Percentiles rank a stretch among this genome's conserved stretches.
phyloP scores from a whole-genome alignment of 2,797 vertebrate species.

The Knipowitschia caucasica region DNA sequence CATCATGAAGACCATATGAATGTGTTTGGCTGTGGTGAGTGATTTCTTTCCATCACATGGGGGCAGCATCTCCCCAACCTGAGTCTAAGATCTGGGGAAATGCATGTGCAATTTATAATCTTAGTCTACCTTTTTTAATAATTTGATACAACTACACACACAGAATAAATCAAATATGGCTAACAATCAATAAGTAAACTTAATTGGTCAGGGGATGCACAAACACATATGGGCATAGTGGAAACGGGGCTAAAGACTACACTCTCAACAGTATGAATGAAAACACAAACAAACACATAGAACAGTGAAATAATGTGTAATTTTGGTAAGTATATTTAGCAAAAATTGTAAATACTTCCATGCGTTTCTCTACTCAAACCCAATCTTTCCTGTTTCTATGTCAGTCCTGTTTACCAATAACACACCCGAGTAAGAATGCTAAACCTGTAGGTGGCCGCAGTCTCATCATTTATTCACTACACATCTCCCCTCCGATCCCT shows the following conservation, averaged over 20 bases:
- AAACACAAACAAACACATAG: too few species aligned
- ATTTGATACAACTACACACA: neutral
- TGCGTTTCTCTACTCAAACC: too few species aligned
- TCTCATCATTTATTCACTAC: conserved; percentile 50
- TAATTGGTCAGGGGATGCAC: neutral
- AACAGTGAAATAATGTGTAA: too few species aligned
- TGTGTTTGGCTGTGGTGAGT: neutral
- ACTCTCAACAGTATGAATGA: too few species aligned
- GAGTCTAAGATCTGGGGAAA: conserved; percentile 21
- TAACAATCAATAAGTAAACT: neutral
- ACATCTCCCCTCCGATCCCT: neutral
- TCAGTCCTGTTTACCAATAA: neutral
- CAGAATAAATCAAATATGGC: conserved; percentile 8
- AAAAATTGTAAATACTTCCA: too few species aligned
- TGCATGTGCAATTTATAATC: conserved; percentile 3
- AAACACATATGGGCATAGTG: too few species aligned
- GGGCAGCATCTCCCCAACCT: conserved; percentile 47
- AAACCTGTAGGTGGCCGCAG: conserved; percentile 26
- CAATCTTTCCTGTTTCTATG: neutral
- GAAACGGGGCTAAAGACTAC: too few species aligned
- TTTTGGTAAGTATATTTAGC: too few species aligned
- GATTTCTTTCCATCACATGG: conserved; percentile 28
- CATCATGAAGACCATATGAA: neutral
- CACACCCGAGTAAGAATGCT: conserved; percentile 11
- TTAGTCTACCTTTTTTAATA: conserved; percentile 8